Conservation (phyloP, 2,113 vertebrate genomes). For the Notarius quadriscutis region DNA sequence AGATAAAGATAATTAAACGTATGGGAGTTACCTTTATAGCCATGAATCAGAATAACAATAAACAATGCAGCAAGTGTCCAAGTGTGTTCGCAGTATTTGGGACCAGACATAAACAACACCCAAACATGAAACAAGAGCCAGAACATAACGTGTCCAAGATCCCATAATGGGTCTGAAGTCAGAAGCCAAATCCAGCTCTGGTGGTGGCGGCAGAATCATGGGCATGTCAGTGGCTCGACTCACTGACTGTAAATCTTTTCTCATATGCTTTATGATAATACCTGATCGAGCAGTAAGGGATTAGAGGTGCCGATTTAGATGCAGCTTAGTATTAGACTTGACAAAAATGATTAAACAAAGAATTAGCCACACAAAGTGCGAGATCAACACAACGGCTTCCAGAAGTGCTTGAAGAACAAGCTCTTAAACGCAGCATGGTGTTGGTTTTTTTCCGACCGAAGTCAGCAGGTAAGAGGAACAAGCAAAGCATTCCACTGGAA, state of each 20-base stretch:
- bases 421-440: neutral
- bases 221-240: slow-evolving; percentile 1
- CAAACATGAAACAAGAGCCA: slow-evolving; percentile 40
- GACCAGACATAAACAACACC: slow-evolving; percentile 33
- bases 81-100: slow-evolving; percentile 28
- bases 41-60: neutral
- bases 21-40: neutral
- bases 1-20: neutral
- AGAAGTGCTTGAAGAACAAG: neutral
- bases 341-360: neutral
- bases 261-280: neutral
- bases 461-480: slow-evolving; percentile 15
- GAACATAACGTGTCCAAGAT: slow-evolving; percentile 4
- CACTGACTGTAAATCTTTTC: neutral
- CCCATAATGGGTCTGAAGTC: slow-evolving; percentile 33
- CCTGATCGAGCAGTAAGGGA: neutral
- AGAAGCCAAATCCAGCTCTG: slow-evolving; percentile 29
- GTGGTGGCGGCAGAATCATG: slow-evolving; percentile 18
- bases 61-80: slow-evolving; percentile 1
- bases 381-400: neutral
- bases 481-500: slow-evolving; percentile 16
- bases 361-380: neutral
- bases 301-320: neutral
- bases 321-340: neutral
- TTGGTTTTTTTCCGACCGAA: neutral